These are phyloP conservation scores for Microcebus jonahi DNA, from an alignment of 2,113 vertebrate genomes.

Conservation along the genomic window DNA sequence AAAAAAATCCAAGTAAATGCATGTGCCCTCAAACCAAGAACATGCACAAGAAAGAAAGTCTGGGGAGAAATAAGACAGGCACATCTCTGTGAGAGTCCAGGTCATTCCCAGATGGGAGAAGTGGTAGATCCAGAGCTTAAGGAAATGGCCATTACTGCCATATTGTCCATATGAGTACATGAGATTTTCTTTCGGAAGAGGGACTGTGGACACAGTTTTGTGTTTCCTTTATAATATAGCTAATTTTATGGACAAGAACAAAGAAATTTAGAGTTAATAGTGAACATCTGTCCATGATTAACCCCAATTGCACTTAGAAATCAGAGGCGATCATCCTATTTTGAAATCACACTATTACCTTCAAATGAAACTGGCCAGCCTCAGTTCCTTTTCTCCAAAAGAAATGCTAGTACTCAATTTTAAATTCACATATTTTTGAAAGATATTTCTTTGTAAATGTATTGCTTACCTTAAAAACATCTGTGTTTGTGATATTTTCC, in stretches of 20 bases:
- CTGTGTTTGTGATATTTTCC: background rate
- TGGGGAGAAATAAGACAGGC: background rate
- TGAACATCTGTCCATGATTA: slow-evolving; percentile 49
- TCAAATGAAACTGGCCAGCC: background rate
- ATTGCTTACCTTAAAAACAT: background rate
- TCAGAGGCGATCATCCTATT: background rate
- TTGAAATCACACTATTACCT: background rate
- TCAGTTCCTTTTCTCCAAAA: background rate
- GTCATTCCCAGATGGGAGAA: background rate
- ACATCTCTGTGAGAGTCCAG: background rate
- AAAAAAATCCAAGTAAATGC: background rate
- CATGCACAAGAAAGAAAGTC: background rate
- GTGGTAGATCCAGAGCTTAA: too few relatives aligned
- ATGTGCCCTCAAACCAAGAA: background rate
- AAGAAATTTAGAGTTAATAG: slow-evolving; percentile 38
- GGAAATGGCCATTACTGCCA: background rate
- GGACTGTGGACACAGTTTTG: background rate
- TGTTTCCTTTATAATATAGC: background rate
- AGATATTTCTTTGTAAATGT: background rate
- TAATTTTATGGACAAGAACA: slow-evolving; percentile 32
- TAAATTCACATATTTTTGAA: background rate
- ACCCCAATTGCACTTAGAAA: background rate
- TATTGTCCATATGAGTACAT: rapidly evolving
- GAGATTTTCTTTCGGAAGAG: background rate
- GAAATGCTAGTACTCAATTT: background rate